phyloP scores from a whole-genome alignment of 1,140 invertebrate species.

The Drosophila lacteicornis region DNA sequence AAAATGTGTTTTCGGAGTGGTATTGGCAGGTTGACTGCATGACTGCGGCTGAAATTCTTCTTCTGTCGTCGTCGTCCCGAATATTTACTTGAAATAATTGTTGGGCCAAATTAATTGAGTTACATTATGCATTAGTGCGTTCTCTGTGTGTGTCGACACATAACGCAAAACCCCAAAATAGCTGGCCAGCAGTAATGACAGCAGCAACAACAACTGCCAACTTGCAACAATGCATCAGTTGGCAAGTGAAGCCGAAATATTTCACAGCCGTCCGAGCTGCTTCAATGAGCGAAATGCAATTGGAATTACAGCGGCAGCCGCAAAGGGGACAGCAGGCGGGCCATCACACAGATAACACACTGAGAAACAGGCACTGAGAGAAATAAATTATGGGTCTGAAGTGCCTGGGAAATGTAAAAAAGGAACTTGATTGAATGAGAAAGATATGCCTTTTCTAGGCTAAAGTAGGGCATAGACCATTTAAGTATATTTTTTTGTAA shows the following conservation, averaged over 20 bases:
- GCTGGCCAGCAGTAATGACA: constrained; percentile 18
- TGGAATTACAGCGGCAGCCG: constrained; percentile 44
- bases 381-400: background rate
- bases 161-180: constrained; percentile 59
- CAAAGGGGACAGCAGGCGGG: constrained; percentile 35
- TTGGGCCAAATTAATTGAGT: constrained; percentile 75
- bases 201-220: constrained; percentile 14
- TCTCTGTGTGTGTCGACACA: constrained; percentile 22
- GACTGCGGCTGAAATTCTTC: constrained; percentile 38
- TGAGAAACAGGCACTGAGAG: background rate
- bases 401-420: too few species aligned
- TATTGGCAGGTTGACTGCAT: constrained; percentile 23
- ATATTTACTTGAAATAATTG: constrained; percentile 55
- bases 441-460: background rate
- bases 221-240: constrained; percentile 42
- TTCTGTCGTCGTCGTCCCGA: background rate
- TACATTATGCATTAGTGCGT: constrained; percentile 60
- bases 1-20: constrained; percentile 1
- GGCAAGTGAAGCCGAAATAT: constrained; percentile 72
- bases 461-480: too few species aligned
- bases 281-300: constrained; percentile 52
- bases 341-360: constrained; percentile 11
- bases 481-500: too few species aligned
- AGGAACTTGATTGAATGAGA: background rate
- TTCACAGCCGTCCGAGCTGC: constrained; percentile 57